phyloP scores from a whole-genome alignment of 2,113 vertebrate species.

The Neodon shergylaensis region DNA sequence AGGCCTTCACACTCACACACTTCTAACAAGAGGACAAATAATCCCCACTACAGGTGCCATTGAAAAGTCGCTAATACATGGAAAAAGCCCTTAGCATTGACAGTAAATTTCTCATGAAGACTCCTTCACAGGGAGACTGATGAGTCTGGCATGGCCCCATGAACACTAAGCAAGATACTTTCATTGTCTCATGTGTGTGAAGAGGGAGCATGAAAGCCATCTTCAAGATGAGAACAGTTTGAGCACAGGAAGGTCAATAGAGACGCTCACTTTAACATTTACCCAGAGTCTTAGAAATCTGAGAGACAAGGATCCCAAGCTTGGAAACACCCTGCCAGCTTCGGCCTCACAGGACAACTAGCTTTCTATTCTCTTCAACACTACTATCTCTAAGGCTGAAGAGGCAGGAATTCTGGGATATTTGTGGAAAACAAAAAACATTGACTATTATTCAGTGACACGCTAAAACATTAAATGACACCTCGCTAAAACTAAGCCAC shows the following conservation, averaged over 20 bases:
- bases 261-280: neutral
- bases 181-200: neutral
- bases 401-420: neutral
- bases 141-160: neutral
- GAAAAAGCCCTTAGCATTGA: neutral
- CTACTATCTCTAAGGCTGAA: neutral
- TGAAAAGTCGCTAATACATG: slow-evolving; percentile 62
- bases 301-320: neutral
- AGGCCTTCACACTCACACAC: neutral
- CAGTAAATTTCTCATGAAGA: neutral
- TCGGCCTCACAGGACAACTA: neutral
- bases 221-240: neutral
- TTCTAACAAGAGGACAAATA: slow-evolving; percentile 24
- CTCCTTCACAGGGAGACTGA: neutral
- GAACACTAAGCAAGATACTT: neutral
- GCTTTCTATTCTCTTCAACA: neutral
- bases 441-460: neutral
- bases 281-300: neutral
- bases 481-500: neutral
- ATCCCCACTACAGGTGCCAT: slow-evolving; percentile 58
- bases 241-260: neutral
- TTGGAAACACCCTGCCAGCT: neutral
- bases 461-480: slow-evolving; percentile 8
- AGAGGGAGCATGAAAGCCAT: neutral
- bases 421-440: neutral